Conservation (phyloP, 1,140 invertebrate species). For the Drosophila pseudoananassae region DNA sequence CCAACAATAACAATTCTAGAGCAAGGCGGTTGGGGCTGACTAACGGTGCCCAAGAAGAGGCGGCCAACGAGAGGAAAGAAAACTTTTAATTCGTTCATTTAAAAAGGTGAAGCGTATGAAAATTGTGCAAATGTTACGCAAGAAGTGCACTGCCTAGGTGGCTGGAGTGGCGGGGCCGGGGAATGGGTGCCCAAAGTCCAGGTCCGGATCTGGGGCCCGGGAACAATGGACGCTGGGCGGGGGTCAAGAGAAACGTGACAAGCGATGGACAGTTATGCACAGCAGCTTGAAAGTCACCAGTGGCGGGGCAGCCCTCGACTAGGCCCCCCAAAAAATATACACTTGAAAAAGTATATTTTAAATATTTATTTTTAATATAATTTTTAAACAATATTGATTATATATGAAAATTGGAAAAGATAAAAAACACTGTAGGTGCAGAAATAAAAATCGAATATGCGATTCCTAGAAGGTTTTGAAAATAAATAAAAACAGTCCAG, state of each 20-base stretch:
- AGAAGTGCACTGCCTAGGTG: constrained; percentile 25
- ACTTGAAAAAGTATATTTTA: neutral
- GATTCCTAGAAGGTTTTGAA: too few relatives aligned
- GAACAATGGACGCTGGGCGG: constrained; percentile 9
- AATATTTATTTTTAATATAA: too few relatives aligned
- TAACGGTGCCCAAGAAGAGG: constrained; percentile 5
- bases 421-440: too few relatives aligned
- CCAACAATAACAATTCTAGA: constrained; percentile 38
- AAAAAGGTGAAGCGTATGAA: constrained; percentile 79
- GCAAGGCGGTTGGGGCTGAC: neutral
- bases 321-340: neutral
- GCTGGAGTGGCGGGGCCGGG: neutral
- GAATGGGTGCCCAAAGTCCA: neutral
- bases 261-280: constrained; percentile 56
- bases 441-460: too few relatives aligned
- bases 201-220: neutral
- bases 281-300: constrained; percentile 26
- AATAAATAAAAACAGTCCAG: too few relatives aligned
- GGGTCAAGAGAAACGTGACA: constrained; percentile 55
- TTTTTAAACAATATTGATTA: too few relatives aligned
- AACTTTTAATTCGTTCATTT: constrained; percentile 82
- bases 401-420: too few relatives aligned
- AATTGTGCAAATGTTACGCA: constrained; percentile 72
- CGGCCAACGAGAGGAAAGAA: constrained; percentile 54
- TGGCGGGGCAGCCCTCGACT: neutral